Evolutionary conservation across 2,113 vertebrate species (phyloP), one percentile per base, ranked within the genome.

Genomic region (Lipophrys pholis): DNA sequence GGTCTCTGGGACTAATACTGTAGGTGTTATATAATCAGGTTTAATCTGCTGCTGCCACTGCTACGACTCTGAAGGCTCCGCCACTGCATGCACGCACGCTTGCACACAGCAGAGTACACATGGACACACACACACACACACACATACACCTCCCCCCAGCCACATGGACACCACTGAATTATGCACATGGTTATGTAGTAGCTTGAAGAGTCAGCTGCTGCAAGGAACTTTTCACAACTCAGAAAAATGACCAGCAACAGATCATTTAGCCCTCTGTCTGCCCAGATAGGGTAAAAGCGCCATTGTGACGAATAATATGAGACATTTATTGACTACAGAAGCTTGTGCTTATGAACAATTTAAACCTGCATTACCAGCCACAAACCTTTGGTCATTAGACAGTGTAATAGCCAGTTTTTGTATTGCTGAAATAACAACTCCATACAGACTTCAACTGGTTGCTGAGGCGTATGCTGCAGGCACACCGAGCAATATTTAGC

Each of bases 1-100:
- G 69, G 74, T 85, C 80, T n/a, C 38, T 57, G 61, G 51, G 12
- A 52, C 55, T 79, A 69, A 85, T 49, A 46, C 66, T 39, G 51
- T 21, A 85, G 72, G 73, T 85, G 75, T 90, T 89, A 87, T 49
- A 78, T 87, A 86, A 90, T 84, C 65, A 66, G 17, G 61, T 54
- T 49, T 81, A 80, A 83, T 88, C 87, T 82, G 58, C 56, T 70
- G 35, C 54, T 67, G 68, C 57, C 49, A 41, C 43, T 48, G 62
- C 71, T 54, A 61, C 21, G 3, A 43, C 69, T 58, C 38, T 35
- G 21, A 69, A 35, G 62, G 35, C 43, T 55, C 57, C 17, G 17
- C 63, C 68, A 55, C 56, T 42, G 30, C 40, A 69, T 21, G 77
- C 67, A 87, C 12, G 7, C 72, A 84, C 8, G 1, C 49, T 42